Conservation (phyloP, 2,888 invertebrate genomes). For the Entomobrya multifasciata region DNA sequence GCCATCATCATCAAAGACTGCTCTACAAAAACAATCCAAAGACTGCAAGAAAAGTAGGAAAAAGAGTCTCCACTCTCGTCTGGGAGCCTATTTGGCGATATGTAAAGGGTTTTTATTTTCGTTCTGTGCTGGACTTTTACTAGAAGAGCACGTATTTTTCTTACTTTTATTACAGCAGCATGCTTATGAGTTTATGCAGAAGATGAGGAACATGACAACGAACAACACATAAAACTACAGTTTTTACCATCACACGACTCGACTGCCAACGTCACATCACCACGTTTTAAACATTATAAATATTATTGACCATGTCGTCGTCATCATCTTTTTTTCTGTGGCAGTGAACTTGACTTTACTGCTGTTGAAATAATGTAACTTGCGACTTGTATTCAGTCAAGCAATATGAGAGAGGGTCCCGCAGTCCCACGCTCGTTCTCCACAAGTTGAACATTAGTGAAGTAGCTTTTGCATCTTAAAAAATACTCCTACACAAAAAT, state of each 20-base stretch:
- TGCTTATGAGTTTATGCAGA: background rate
- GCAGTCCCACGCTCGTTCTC: slow-evolving; percentile 9
- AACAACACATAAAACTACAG: background rate
- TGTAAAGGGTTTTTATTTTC: no score
- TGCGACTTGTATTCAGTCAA: background rate
- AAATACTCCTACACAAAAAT: slow-evolving; percentile 17
- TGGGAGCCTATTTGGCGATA: background rate
- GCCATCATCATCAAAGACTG: background rate
- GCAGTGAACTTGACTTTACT: slow-evolving; percentile 37
- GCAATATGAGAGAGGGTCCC: background rate
- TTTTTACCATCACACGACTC: slow-evolving; percentile 1
- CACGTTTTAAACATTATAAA: background rate
- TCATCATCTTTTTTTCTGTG: background rate
- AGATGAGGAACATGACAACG: background rate
- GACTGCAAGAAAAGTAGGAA: background rate
- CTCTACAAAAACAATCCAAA: background rate
- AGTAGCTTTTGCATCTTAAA: background rate
- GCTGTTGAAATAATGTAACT: no score
- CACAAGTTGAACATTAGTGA: no score
- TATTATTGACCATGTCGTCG: background rate
- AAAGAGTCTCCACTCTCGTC: background rate
- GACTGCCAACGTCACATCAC: background rate
- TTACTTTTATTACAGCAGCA: background rate
- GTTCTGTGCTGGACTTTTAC: background rate
- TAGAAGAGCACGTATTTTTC: background rate